Percentiles rank a stretch among this genome's conserved stretches.
These are phyloP conservation scores for Ooceraea biroi DNA, from an alignment of 1,140 invertebrate species.

Conservation along the genomic window DNA sequence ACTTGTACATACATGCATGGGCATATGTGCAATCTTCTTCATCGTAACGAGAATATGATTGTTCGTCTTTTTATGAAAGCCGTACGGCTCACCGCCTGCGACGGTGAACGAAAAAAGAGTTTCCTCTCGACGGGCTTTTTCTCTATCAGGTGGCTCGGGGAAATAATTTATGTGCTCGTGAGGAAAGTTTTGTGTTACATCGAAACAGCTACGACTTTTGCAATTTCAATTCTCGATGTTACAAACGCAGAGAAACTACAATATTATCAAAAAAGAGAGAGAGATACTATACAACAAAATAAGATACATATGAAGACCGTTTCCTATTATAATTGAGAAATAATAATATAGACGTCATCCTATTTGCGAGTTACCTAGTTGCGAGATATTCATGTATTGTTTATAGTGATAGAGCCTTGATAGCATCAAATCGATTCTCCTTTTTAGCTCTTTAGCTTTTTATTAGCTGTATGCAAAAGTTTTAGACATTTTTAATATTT, in stretches of 20 bases:
- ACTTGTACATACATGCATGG: background rate
- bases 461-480: no score
- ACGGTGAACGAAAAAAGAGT: background rate
- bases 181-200: background rate
- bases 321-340: background rate
- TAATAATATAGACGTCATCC: no score
- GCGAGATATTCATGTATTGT: no score
- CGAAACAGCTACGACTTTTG: background rate
- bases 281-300: no score
- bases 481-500: no score
- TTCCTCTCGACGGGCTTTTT: background rate
- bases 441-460: no score
- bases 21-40: constrained; percentile 5
- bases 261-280: background rate
- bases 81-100: background rate
- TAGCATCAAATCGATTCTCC: no score
- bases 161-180: background rate
- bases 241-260: background rate
- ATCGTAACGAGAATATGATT: constrained; percentile 58
- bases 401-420: no score
- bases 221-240: background rate
- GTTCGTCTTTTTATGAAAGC: constrained; percentile 28
- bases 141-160: background rate
- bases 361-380: no score
- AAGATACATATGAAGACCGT: background rate